Conservation (phyloP, 2,797 vertebrate species). For the Anisognathus igniventris region DNA sequence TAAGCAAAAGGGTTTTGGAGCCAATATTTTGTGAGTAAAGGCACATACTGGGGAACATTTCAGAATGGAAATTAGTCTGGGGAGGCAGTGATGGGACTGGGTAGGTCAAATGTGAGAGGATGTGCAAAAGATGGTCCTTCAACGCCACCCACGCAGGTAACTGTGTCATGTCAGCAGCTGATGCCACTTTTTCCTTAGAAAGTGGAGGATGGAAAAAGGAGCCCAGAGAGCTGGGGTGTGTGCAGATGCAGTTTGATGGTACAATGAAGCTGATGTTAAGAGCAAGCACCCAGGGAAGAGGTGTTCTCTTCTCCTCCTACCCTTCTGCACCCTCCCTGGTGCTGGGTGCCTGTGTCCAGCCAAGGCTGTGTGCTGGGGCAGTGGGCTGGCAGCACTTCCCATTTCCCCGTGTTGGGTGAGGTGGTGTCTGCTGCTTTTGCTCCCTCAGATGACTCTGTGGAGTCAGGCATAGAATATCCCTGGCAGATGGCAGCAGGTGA, state of each 20-base stretch:
- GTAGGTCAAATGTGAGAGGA: neutral
- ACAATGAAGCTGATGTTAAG: neutral
- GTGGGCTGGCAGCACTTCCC: neutral
- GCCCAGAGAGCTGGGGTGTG: rapidly evolving
- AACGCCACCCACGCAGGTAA: rapidly evolving
- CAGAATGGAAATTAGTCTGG: neutral
- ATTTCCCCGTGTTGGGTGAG: neutral
- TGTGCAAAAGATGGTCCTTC: neutral
- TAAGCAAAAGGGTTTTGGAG: neutral
- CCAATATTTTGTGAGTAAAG: neutral
- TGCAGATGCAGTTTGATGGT: neutral
- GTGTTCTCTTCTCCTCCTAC: neutral
- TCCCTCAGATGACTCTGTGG: rapidly evolving
- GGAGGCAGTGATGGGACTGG: neutral
- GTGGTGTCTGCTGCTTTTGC: rapidly evolving
- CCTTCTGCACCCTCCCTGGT: rapidly evolving
- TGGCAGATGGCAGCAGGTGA: neutral
- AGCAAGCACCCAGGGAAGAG: neutral
- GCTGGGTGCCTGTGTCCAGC: neutral
- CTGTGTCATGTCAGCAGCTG: rapidly evolving
- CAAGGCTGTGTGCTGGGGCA: neutral
- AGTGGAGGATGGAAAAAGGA: neutral
- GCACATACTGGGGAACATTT: neutral
- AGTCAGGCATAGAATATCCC: neutral
- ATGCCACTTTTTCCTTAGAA: neutral